Percentiles rank a stretch among this genome's conserved stretches.
Evolutionary conservation across 2,888 invertebrate genomes (phyloP).

Genomic region (Parnassius mnemosyne): DNA sequence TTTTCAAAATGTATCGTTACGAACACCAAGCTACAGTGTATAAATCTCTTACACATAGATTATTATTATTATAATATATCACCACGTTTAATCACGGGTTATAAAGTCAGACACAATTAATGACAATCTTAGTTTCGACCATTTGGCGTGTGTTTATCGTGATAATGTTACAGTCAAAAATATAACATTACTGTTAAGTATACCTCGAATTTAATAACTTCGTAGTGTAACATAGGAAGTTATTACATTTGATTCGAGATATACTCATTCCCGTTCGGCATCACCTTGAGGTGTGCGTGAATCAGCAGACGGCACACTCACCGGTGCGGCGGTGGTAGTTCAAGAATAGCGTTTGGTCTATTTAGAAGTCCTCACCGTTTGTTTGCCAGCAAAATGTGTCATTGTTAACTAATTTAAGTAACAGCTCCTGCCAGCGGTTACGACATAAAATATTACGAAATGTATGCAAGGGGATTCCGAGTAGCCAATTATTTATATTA

Average conservation of each 20-base stretch:
- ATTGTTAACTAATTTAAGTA: conserved; percentile 81
- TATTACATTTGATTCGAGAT: conserved; percentile 17
- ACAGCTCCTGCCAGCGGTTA: conserved; percentile 76
- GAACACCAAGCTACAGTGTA: too few relatives aligned
- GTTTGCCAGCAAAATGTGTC: conserved; percentile 81
- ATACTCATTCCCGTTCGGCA: conserved; percentile 41
- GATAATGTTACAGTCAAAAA: too few relatives aligned
- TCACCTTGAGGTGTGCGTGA: conserved; percentile 76
- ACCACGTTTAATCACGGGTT: too few relatives aligned
- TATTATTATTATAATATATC: too few relatives aligned
- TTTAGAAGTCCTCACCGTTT: conserved; percentile 75
- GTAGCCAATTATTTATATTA: conserved; percentile 6
- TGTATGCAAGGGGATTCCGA: conserved; percentile 45
- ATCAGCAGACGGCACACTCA: conserved; percentile 70
- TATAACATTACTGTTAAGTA: too few relatives aligned
- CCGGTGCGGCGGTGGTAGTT: conserved; percentile 72
- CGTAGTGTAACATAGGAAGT: too few relatives aligned
- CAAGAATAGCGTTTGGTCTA: conserved; percentile 76
- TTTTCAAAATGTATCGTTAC: too few relatives aligned
- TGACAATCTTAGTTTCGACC: too few relatives aligned
- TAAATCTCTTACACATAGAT: too few relatives aligned
- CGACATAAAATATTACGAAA: conserved; percentile 53
- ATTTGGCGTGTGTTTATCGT: too few relatives aligned
- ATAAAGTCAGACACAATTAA: too few relatives aligned
- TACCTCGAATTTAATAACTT: too few relatives aligned